Evolutionary conservation across 1,140 invertebrate genomes (phyloP).

Genomic region (Drosophila equinoxialis): DNA sequence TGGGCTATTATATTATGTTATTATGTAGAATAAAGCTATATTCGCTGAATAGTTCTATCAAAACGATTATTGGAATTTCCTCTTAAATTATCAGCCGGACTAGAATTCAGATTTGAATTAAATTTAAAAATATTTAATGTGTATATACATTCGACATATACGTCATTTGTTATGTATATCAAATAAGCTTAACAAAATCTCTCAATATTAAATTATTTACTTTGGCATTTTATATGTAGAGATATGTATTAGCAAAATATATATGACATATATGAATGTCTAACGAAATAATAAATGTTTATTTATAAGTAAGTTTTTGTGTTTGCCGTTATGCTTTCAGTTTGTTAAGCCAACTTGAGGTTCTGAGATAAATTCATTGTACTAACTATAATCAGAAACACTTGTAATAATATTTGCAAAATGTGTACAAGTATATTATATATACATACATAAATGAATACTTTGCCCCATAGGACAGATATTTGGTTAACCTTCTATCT

Average conservation of each 20-base stretch:
- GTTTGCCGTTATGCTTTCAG: not conserved
- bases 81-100: too few relatives aligned
- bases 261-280: not conserved
- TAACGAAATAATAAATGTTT: not conserved
- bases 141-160: too few relatives aligned
- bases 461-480: not conserved
- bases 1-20: too few relatives aligned
- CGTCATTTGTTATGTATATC: too few relatives aligned
- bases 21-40: too few relatives aligned
- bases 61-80: too few relatives aligned
- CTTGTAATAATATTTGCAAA: conserved; percentile 52
- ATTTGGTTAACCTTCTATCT: not conserved
- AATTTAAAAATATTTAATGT: too few relatives aligned
- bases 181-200: not conserved
- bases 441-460: not conserved
- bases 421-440: not conserved
- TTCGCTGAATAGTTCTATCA: too few relatives aligned
- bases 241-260: not conserved
- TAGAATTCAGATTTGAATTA: too few relatives aligned
- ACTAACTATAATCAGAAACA: conserved; percentile 24
- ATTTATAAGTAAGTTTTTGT: not conserved
- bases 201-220: not conserved
- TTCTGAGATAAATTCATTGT: not conserved
- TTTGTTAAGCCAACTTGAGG: conserved; percentile 12
- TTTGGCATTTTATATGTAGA: not conserved